Conservation (phyloP, 1,140 invertebrate genomes). For the Ditylenchus dipsaci region DNA sequence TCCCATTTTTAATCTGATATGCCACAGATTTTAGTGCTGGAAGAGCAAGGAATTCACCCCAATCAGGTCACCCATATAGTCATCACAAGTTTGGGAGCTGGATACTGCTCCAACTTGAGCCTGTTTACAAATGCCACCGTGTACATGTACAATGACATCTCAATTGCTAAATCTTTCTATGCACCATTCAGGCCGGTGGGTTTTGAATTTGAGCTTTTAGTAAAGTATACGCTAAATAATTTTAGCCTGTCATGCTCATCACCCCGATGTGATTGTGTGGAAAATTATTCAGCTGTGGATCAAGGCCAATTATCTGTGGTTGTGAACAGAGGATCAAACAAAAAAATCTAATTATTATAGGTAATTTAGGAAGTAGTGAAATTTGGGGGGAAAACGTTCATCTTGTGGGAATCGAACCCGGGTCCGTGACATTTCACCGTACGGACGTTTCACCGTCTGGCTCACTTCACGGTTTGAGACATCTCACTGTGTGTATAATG, state of each 20-base stretch:
- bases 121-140: conserved; percentile 2
- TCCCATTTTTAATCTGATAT: not conserved
- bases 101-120: conserved; percentile 10
- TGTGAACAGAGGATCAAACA: not conserved
- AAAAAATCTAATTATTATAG: too few relatives aligned
- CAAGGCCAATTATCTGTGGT: not conserved
- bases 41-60: not conserved
- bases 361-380: too few relatives aligned
- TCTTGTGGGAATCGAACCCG: too few relatives aligned
- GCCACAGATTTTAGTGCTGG: conserved; percentile 8
- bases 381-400: too few relatives aligned
- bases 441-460: too few relatives aligned
- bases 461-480: too few relatives aligned
- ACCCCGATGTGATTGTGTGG: not conserved
- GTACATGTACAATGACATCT: conserved; percentile 10
- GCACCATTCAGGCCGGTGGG: not conserved
- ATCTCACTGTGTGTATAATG: too few relatives aligned
- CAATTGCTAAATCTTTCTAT: not conserved
- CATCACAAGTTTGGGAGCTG: conserved; percentile 4
- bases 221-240: not conserved
- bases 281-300: not conserved
- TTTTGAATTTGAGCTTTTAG: not conserved
- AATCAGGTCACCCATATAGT: conserved; percentile 2
- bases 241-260: not conserved
- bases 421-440: too few relatives aligned